Conservation (phyloP, 2,888 invertebrate species). For the Tipula confusa region DNA sequence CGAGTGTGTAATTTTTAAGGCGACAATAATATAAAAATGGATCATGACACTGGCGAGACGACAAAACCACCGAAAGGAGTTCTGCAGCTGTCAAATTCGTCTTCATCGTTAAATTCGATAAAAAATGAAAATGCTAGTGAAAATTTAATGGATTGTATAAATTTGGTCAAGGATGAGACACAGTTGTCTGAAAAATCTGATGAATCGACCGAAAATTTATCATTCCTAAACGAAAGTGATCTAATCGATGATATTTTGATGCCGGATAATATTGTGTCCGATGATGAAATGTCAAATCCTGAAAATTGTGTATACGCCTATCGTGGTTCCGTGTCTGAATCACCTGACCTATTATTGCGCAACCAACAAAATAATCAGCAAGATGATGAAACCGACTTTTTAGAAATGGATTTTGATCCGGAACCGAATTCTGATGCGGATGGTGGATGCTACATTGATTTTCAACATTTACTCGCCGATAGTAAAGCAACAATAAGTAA, state of each 20-base stretch:
- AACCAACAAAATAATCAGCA: not conserved
- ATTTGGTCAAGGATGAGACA: not conserved
- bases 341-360: constrained; percentile 38
- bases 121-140: constrained; percentile 14
- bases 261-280: constrained; percentile 39
- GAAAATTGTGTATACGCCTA: constrained; percentile 48
- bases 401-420: constrained; percentile 51
- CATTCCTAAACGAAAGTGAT: constrained; percentile 47
- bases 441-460: constrained; percentile 15
- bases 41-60: not conserved
- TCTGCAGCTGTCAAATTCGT: not conserved
- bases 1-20: not conserved
- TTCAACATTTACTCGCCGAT: not conserved
- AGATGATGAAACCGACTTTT: constrained; percentile 49
- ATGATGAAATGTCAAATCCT: constrained; percentile 47
- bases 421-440: constrained; percentile 49
- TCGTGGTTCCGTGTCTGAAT: constrained; percentile 45
- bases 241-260: constrained; percentile 42
- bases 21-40: not conserved
- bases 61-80: not conserved
- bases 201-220: constrained; percentile 48
- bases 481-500: not conserved
- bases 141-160: not conserved
- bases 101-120: not conserved
- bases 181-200: constrained; percentile 21